These are phyloP conservation scores for Oscheius sp. DNA, from an alignment of 1,140 invertebrate species.

Conservation along the genomic window DNA sequence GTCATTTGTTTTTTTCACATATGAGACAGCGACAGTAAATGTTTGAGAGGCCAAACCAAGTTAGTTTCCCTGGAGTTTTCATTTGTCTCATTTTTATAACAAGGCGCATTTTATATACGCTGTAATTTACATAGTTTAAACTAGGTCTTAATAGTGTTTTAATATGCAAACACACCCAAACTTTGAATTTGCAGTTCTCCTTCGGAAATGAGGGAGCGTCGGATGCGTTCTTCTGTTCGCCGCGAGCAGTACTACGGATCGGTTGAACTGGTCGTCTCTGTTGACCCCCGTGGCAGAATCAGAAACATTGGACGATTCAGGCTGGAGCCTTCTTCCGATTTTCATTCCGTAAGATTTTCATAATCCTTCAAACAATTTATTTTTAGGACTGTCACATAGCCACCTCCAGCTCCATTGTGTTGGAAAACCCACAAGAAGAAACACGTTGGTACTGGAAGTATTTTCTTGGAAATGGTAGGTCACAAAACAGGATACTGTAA, in stretches of 20 bases:
- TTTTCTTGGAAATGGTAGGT: conserved; percentile 34
- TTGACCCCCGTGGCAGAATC: conserved; percentile 23
- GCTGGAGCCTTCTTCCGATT: conserved; percentile 21
- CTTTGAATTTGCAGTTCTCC: conserved; percentile 29
- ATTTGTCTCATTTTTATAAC: too few relatives aligned
- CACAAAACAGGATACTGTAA: not conserved
- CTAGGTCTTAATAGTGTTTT: too few relatives aligned
- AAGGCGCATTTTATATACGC: too few relatives aligned
- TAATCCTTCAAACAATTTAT: not conserved
- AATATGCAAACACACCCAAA: too few relatives aligned
- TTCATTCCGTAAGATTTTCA: conserved; percentile 2
- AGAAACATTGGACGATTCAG: conserved; percentile 29
- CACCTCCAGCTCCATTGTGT: conserved; percentile 18
- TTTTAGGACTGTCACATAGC: conserved; percentile 27
- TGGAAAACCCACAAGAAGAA: conserved; percentile 32
- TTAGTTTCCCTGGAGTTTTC: too few relatives aligned
- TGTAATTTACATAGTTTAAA: too few relatives aligned
- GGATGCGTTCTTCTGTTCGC: conserved; percentile 13
- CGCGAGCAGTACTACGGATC: conserved; percentile 32
- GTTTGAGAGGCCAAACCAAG: too few relatives aligned
- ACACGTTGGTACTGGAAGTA: conserved; percentile 40
- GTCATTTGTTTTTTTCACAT: too few relatives aligned
- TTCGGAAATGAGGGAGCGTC: conserved; percentile 25
- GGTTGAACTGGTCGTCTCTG: conserved; percentile 28
- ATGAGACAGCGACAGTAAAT: too few relatives aligned